These are phyloP conservation scores for Carlito syrichta DNA, from an alignment of 2,113 vertebrate genomes.

Conservation along the genomic window DNA sequence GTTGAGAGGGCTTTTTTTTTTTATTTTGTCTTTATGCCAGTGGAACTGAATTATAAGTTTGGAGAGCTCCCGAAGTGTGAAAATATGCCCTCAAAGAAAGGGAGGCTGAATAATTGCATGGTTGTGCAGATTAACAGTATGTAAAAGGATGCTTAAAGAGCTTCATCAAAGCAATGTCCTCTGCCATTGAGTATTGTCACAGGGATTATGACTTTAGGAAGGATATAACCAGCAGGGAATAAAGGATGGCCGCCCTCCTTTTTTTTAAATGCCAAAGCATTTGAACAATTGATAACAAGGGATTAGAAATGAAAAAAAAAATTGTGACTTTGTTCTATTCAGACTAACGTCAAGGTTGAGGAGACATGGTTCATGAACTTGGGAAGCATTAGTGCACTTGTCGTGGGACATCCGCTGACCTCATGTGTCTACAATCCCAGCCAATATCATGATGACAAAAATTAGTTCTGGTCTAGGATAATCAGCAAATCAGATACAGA, in stretches of 20 bases:
- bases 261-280: constrained; percentile 77
- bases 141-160: constrained; percentile 78
- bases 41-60: constrained; percentile 78
- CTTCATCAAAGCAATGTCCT: constrained; percentile 76
- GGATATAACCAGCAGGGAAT: constrained; percentile 67
- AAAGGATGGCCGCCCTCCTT: constrained; percentile 71
- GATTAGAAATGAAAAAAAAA: constrained; percentile 64
- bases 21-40: constrained; percentile 79
- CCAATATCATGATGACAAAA: constrained; percentile 66
- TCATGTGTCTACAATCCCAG: constrained; percentile 58
- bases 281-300: constrained; percentile 70
- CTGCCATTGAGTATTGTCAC: constrained; percentile 59
- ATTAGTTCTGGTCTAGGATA: constrained; percentile 46
- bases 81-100: constrained; percentile 75
- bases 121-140: constrained; percentile 69
- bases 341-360: constrained; percentile 52
- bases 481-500: constrained; percentile 66
- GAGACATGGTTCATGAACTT: constrained; percentile 57
- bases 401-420: constrained; percentile 56
- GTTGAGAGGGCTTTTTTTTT: constrained; percentile 70
- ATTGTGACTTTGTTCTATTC: constrained; percentile 42
- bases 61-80: constrained; percentile 77
- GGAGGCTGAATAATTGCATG: constrained; percentile 70
- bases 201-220: constrained; percentile 80
- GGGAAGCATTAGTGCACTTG: constrained; percentile 32